phyloP scores from a whole-genome alignment of 2,797 vertebrate genomes.

The Acomys russatus region DNA sequence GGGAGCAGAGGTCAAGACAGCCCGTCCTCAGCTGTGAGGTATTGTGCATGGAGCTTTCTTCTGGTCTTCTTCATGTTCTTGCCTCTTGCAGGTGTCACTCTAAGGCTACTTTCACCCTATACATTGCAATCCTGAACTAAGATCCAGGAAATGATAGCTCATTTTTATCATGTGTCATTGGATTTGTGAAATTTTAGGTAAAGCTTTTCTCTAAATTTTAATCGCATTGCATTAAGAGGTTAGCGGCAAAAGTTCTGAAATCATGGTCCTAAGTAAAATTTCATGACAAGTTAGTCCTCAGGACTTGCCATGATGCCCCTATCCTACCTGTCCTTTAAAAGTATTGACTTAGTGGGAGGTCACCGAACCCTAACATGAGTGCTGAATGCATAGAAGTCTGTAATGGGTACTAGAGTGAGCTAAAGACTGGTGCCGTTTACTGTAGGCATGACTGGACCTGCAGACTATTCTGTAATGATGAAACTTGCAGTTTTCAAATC shows the following conservation, averaged over 20 bases:
- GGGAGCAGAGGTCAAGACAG: not conserved
- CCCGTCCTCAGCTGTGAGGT: not conserved
- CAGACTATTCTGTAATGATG: not conserved
- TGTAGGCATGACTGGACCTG: not conserved
- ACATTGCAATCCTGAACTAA: not conserved
- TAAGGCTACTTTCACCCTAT: not conserved
- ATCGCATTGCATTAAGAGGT: not conserved
- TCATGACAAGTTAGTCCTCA: not conserved
- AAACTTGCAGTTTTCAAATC: constrained; percentile 23
- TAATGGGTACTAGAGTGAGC: not conserved
- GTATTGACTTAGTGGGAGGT: not conserved
- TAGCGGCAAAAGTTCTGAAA: not conserved
- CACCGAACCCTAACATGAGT: not conserved
- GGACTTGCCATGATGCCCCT: not conserved
- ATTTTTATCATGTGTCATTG: not conserved
- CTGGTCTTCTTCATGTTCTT: not conserved
- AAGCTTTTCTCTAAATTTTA: not conserved
- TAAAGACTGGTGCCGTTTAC: not conserved
- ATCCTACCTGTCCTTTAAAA: not conserved
- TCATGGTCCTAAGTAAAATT: not conserved
- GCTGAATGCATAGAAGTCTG: not conserved
- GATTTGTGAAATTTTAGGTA: not conserved
- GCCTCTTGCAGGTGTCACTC: not conserved
- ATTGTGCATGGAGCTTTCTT: not conserved
- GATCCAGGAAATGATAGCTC: not conserved